Evolutionary conservation across 2,888 invertebrate species (phyloP), one percentile per base, ranked within the genome.

Genomic region (Metalampra italica): DNA sequence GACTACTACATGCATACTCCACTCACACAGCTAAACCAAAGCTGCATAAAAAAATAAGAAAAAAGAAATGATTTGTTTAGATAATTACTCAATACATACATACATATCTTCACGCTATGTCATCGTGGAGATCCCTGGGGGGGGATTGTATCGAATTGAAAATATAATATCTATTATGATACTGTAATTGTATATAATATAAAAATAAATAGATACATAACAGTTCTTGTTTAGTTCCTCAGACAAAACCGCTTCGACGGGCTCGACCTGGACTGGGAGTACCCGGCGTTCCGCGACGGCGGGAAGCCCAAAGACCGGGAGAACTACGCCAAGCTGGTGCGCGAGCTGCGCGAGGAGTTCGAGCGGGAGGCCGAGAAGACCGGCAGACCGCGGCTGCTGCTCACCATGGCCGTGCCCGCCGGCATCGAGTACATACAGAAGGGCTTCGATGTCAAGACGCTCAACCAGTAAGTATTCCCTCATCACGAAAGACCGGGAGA

Each of bases 401-500:
- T 98, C 13, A 96, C 98, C 7, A 97, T 98, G 94, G 98, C 98
- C 9, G 96, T 98, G 30, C 97, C 97, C 0, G 97, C 97, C 1
- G 97, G 97, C 15, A 94, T 96, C 60, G 96, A 97, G 74, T 97
- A 97, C 71, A 95, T 98, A 59, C 94, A 97, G 71, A 96, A 97
- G 74, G 98, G 98, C 55, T 98, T 97, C 75, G 97, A 98, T 66
- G 92, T 98, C 49, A 94, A 94, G 53, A 94, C 94, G 63, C 84
- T 98, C 49, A 96, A 96, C 76, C 94, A 93, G 93, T 96, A 70
- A 89, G 91, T 81, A 13, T n/a, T 50, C 15, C 29, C 15, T 29
- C 46, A 12, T 39, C 5, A 13, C 38, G n/a, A n/a, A n/a, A n/a
- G n/a, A n/a, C n/a, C n/a, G n/a, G n/a, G n/a, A n/a, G n/a, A n/a